These are phyloP conservation scores for Lasioglossum lativentre DNA, from an alignment of 2,888 invertebrate genomes.

Conservation along the genomic window DNA sequence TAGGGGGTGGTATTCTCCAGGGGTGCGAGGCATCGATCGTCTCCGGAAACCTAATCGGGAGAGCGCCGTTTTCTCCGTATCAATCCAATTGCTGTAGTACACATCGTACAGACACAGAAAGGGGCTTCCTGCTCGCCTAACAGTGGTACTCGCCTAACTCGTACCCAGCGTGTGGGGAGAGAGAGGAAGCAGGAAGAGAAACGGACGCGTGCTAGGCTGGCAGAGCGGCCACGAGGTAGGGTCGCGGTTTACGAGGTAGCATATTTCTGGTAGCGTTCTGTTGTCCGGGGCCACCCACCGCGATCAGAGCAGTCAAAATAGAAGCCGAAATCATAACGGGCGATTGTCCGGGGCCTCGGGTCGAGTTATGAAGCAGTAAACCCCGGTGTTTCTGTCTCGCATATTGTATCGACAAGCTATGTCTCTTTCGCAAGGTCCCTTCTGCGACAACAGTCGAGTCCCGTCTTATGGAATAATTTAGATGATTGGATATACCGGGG, in stretches of 20 bases:
- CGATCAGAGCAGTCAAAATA: constrained; percentile 81
- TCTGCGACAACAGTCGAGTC: constrained; percentile 15
- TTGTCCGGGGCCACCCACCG: constrained; percentile 79
- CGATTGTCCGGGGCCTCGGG: constrained; percentile 81
- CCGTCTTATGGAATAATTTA: constrained; percentile 83
- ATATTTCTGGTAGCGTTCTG: constrained; percentile 83
- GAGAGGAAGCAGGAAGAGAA: constrained; percentile 29
- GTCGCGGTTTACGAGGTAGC: constrained; percentile 82
- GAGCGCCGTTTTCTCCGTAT: background rate
- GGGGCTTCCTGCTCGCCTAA: background rate
- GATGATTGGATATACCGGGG: constrained; percentile 79
- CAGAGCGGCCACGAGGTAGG: constrained; percentile 37
- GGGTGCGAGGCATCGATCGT: constrained; percentile 43
- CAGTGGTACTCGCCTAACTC: background rate
- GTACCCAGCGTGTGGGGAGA: background rate
- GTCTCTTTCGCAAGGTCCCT: background rate
- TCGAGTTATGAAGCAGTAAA: constrained; percentile 84
- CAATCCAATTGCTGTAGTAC: constrained; percentile 11
- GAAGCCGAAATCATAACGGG: constrained; percentile 83
- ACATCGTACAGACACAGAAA: background rate
- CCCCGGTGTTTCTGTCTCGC: constrained; percentile 50
- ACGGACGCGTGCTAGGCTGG: background rate
- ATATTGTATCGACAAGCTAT: background rate
- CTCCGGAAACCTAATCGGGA: constrained; percentile 31
- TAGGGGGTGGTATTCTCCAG: constrained; percentile 39